Evolutionary conservation across 2,888 invertebrate species (phyloP).

Genomic region (Melinopterus prodromus): DNA sequence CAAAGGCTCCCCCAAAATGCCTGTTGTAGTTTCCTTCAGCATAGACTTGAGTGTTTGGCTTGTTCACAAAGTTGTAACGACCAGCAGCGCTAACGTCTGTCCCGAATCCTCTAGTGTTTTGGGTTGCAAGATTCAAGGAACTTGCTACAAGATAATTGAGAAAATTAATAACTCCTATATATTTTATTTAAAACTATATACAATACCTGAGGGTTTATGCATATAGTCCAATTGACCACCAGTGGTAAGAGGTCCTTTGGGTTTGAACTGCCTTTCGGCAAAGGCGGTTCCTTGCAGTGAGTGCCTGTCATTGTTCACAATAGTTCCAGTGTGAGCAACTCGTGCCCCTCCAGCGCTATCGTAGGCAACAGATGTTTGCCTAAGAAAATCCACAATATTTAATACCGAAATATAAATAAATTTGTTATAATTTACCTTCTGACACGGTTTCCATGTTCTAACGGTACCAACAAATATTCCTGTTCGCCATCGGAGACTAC

Average conservation of each 20-base stretch:
- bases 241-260: slow-evolving; percentile 37
- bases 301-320: slow-evolving; percentile 40
- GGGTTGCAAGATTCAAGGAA: slow-evolving; percentile 27
- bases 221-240: slow-evolving; percentile 41
- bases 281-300: slow-evolving; percentile 39
- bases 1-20: slow-evolving; percentile 35
- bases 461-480: slow-evolving; percentile 28
- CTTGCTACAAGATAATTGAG: slow-evolving; percentile 26
- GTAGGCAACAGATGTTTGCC: slow-evolving; percentile 29
- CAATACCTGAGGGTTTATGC: slow-evolving; percentile 39
- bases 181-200: slow-evolving; percentile 30
- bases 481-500: slow-evolving; percentile 12
- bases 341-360: background rate
- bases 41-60: slow-evolving; percentile 36
- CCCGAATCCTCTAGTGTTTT: slow-evolving; percentile 34
- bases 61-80: slow-evolving; percentile 32
- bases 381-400: slow-evolving; percentile 22
- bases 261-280: slow-evolving; percentile 33
- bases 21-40: slow-evolving; percentile 40
- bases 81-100: slow-evolving; percentile 36
- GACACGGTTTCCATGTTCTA: slow-evolving; percentile 12
- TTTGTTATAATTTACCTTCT: slow-evolving; percentile 18
- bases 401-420: background rate
- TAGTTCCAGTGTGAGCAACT: slow-evolving; percentile 37
- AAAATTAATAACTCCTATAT: background rate